Percentiles rank a stretch among this genome's conserved stretches.
Conservation (phyloP, 30 jellyfish, hydroid and myxozoan species). For the Turritopsis dohrnii region DNA sequence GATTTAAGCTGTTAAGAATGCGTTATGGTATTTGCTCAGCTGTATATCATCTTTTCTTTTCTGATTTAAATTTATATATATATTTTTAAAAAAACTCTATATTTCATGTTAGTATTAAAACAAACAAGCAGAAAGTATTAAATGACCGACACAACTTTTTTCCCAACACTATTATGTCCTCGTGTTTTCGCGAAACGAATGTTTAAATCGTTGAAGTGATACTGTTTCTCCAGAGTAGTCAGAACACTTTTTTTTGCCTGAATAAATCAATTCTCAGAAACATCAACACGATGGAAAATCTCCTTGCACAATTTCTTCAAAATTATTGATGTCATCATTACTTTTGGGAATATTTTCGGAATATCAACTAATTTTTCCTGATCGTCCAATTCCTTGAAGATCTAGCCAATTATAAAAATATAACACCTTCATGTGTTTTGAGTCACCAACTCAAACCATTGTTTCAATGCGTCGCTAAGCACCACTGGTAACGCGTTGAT, state of each 20-base stretch:
- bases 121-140: neutral
- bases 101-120: neutral
- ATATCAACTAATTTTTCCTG: neutral
- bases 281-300: neutral
- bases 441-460: slow-evolving; percentile 88
- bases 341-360: neutral
- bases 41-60: neutral
- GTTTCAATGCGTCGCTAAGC: slow-evolving; percentile 81
- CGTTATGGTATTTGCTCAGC: neutral
- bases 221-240: neutral
- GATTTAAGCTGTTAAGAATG: neutral
- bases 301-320: neutral
- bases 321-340: neutral
- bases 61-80: neutral
- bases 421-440: slow-evolving; percentile 11
- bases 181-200: no score
- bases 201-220: no score
- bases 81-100: neutral
- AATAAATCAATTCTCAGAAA: neutral
- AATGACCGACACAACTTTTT: no score
- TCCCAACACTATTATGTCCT: no score
- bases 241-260: neutral
- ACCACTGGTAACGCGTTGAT: slow-evolving; percentile 68
- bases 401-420: no score
- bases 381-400: neutral